phyloP scores from a whole-genome alignment of 2,113 vertebrate species.

The Setophaga coronata region DNA sequence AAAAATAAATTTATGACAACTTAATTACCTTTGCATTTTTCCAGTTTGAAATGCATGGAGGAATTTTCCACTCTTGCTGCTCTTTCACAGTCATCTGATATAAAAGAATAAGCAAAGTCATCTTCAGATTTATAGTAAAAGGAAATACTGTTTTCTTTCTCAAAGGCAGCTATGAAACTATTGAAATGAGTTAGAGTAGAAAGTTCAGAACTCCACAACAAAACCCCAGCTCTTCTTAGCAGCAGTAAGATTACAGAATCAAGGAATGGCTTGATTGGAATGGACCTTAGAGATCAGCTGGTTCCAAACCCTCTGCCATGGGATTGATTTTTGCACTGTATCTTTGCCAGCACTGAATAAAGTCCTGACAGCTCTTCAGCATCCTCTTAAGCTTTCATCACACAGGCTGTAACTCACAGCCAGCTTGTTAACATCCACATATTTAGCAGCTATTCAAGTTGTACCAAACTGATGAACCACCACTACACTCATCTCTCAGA shows the following conservation, averaged over 20 bases:
- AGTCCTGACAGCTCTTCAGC: not conserved
- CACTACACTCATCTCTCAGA: not conserved
- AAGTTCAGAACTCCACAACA: not conserved
- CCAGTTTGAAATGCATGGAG: slow-evolving; percentile 99
- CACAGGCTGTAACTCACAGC: not conserved
- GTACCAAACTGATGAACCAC: not conserved
- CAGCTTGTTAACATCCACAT: not conserved
- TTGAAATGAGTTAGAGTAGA: not conserved
- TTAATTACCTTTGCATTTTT: slow-evolving; percentile 95
- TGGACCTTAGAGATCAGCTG: not conserved
- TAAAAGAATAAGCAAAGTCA: not conserved
- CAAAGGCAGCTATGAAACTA: not conserved
- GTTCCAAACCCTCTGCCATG: not conserved
- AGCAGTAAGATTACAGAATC: not conserved
- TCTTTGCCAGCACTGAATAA: not conserved
- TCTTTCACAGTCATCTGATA: slow-evolving; percentile 98
- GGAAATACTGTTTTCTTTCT: not conserved
- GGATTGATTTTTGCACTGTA: not conserved
- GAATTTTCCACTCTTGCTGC: slow-evolving; percentile 99
- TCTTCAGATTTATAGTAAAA: slow-evolving; percentile 2
- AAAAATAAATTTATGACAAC: slow-evolving; percentile 10
- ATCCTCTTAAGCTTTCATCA: not conserved
- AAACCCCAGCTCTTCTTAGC: not conserved
- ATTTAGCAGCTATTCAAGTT: not conserved
- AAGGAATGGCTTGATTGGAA: not conserved